Evolutionary conservation across 2,797 vertebrate genomes (phyloP), one percentile per base, ranked within the genome.

Genomic region (Rhynchonycteris naso): DNA sequence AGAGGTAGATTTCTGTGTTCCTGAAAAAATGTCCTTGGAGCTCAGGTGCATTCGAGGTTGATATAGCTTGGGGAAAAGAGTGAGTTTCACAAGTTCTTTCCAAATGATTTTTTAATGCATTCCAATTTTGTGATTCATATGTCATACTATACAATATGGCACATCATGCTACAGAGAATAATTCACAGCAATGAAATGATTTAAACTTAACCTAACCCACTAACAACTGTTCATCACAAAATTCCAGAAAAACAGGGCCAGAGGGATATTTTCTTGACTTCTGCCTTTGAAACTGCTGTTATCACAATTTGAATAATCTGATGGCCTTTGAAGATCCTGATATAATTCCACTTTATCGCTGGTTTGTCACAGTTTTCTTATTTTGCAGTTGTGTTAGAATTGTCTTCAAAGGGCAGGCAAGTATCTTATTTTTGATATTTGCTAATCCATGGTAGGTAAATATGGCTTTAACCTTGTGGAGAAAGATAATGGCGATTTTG

Each of bases 151-250:
- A 98, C 95, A 0, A 97, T 98, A 87, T 96, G 96, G 80, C 98
- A 98, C 95, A 98, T 98, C 92, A 98, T 98, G 95, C 97, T 98
- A 97, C 98, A 94, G 98, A 98, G 94, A 98, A 98, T 95, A 98
- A 98, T 92, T 97, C 97, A 90, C 98, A 98, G 96, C 98, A 98
- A 96, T 98, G 98, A 94, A 99, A 98, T 5, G 97, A 97, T 97
- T 98, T 94, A 98, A 98, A 98, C 97, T 96, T 98, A 98, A 75
- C 98, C 98, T 95, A 98, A 98, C 68, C 98, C 97, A 88, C 98
- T 98, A 86, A 98, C 90, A 97, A 98, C 97, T 97, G 97, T 98
- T 98, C 98, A 87, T 98, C 97, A 96, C 98, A 98, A 96, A 97
- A 98, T 84, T 98, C 97, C 35, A 98, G 98, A 87, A 98, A 98